Percentiles rank a stretch among this genome's conserved stretches.
Evolutionary conservation across 1,140 invertebrate species (phyloP).

Genomic region (Drosophila lacteicornis): DNA sequence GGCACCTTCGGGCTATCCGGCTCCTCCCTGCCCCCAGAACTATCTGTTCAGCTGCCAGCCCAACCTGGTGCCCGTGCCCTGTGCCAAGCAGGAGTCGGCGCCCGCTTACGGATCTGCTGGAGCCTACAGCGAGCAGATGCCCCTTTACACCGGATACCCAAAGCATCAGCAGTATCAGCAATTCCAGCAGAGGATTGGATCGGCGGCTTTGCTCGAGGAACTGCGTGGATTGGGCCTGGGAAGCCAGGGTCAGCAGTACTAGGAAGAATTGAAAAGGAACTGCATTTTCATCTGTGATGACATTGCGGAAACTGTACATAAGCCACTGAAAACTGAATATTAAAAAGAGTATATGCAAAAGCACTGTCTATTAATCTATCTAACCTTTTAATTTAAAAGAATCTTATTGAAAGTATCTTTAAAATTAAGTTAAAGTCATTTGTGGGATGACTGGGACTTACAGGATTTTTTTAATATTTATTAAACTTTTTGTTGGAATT

Average conservation of each 20-base stretch:
- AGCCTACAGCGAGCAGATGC: conserved; percentile 65
- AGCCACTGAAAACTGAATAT: not conserved
- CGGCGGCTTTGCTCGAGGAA: conserved; percentile 32
- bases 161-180: conserved; percentile 24
- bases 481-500: no score
- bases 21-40: conserved; percentile 71
- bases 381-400: not conserved
- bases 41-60: conserved; percentile 80
- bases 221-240: conserved; percentile 30
- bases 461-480: not conserved
- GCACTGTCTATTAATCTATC: accelerated
- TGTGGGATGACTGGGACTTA: not conserved
- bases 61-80: conserved; percentile 63
- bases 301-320: not conserved
- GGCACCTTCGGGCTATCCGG: conserved; percentile 22
- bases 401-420: not conserved
- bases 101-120: conserved; percentile 58
- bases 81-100: conserved; percentile 34
- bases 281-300: not conserved
- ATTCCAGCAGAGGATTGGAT: conserved; percentile 11
- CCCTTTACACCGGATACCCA: conserved; percentile 38
- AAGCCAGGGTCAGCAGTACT: conserved; percentile 36
- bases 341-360: not conserved
- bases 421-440: not conserved
- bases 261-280: not conserved